These are phyloP conservation scores for Ataeniobius toweri DNA, from an alignment of 2,797 vertebrate genomes.

Conservation along the genomic window DNA sequence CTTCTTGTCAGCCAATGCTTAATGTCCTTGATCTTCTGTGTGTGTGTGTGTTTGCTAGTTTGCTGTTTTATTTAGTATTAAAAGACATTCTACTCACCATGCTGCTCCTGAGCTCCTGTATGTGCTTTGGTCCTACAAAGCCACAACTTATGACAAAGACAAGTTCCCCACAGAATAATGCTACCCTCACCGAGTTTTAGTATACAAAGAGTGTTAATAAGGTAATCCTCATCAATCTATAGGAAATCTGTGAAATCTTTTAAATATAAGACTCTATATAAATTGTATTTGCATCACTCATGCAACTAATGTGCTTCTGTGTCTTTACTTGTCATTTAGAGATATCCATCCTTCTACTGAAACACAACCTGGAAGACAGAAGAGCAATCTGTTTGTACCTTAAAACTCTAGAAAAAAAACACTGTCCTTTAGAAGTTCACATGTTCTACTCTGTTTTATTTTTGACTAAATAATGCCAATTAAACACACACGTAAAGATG, in stretches of 20 bases:
- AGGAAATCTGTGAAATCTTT: neutral
- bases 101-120: no score
- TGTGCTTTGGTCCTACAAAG: no score
- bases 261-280: neutral
- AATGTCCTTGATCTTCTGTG: no score
- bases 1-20: no score
- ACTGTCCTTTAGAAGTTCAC: neutral
- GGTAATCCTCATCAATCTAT: neutral
- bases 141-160: no score
- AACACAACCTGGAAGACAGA: neutral
- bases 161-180: neutral
- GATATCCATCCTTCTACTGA: slow-evolving; percentile 6
- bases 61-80: no score
- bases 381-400: neutral
- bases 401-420: neutral
- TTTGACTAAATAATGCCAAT: neutral
- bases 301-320: slow-evolving; percentile 7
- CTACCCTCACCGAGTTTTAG: neutral
- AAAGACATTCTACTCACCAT: no score
- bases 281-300: neutral
- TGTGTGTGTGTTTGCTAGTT: no score
- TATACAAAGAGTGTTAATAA: neutral
- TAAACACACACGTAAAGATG: neutral
- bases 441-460: neutral
- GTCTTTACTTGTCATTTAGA: slow-evolving; percentile 5